phyloP scores from a whole-genome alignment of 2,113 vertebrate species.

The Neodon shergylaensis region DNA sequence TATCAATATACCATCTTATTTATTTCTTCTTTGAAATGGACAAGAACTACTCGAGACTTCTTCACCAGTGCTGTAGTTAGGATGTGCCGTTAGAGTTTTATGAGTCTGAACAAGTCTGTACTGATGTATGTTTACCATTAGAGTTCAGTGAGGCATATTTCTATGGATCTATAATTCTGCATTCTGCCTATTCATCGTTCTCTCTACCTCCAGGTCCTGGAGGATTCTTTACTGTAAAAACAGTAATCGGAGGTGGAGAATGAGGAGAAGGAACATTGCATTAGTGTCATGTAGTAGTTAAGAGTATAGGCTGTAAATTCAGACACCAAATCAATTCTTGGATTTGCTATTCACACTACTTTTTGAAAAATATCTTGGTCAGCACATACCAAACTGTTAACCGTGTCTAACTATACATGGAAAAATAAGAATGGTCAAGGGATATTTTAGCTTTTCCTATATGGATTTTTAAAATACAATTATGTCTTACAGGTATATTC shows the following conservation, averaged over 20 bases:
- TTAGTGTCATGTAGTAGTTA: not conserved
- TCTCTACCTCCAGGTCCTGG: not conserved
- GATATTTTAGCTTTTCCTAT: not conserved
- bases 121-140: not conserved
- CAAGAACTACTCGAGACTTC: not conserved
- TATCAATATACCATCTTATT: too few relatives aligned
- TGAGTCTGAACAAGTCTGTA: not conserved
- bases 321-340: not conserved
- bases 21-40: not conserved
- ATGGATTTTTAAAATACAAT: not conserved
- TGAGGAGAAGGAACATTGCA: not conserved
- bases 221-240: conserved; percentile 11
- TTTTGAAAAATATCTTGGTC: not conserved
- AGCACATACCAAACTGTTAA: not conserved
- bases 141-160: not conserved
- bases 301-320: not conserved
- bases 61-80: not conserved
- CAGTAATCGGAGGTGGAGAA: not conserved
- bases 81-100: not conserved
- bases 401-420: not conserved
- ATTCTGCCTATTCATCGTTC: not conserved
- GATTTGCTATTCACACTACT: not conserved
- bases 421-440: not conserved
- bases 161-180: not conserved
- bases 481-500: too few relatives aligned